A percentile compares a stretch with the other conserved stretches of the same genome.
Evolutionary conservation across 2,888 invertebrate genomes (phyloP).

Genomic region (Dioctria linearis): DNA sequence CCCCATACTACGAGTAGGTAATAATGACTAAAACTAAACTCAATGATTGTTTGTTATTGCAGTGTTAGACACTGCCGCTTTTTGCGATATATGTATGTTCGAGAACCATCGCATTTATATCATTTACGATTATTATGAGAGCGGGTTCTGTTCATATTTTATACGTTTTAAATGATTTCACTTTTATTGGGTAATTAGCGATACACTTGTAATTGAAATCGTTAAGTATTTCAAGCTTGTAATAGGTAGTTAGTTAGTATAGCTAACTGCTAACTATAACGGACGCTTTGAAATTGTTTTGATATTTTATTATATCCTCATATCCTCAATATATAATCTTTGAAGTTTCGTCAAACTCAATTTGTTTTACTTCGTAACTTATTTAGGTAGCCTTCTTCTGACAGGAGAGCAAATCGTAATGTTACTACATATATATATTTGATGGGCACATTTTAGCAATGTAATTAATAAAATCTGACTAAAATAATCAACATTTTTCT

Average conservation of each 20-base stretch:
- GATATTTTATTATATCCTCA: neutral
- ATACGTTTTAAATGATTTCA: conserved; percentile 46
- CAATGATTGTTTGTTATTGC: conserved; percentile 31
- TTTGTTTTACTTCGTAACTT: too few relatives aligned
- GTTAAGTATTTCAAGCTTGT: neutral
- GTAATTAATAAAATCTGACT: too few relatives aligned
- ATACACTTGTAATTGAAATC: conserved; percentile 41
- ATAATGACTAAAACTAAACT: conserved; percentile 15
- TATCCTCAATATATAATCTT: too few relatives aligned
- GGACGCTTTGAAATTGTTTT: neutral
- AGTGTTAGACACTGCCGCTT: conserved; percentile 3
- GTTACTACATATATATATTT: too few relatives aligned
- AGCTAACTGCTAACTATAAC: neutral
- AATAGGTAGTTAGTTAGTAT: neutral
- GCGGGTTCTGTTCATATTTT: conserved; percentile 14
- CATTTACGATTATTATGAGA: neutral
- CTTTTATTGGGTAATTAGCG: conserved; percentile 45
- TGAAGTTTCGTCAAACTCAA: too few relatives aligned
- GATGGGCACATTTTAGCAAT: too few relatives aligned
- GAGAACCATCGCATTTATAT: conserved; percentile 37
- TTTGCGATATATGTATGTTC: conserved; percentile 1
- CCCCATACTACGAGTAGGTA: too few relatives aligned
- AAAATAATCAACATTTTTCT: too few relatives aligned
- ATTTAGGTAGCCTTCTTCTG: too few relatives aligned
- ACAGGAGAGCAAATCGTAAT: too few relatives aligned